Evolutionary conservation across 23 tunicate genomes (phyloP), one percentile per base, ranked within the genome.

Genomic region (Ciona savignyi): DNA sequence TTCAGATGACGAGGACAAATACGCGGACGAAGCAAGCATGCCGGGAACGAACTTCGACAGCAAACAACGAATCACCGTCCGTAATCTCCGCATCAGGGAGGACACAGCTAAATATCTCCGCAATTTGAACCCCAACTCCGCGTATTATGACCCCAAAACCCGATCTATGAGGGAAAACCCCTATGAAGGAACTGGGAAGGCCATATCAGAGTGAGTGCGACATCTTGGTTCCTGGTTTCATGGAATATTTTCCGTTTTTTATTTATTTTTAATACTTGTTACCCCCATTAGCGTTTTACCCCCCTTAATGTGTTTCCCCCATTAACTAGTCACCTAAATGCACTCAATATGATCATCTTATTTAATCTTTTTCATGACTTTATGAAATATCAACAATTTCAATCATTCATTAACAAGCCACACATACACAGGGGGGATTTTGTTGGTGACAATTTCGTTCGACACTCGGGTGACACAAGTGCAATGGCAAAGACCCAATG

Each of bases 21-120:
- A 93, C 68, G 98, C 93, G 4, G 98, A 93, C 31, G 85, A 79
- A 35, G 87, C 79, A 2, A 86, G 86, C 61, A 93, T 93, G 98
- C 98, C 93, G 15, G 89, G 89, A 3, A 84, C 86, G 48, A 86
- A 86, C 78, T 86, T 93, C 29, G 98, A 93, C 85, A 82, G 85
- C 70, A 86, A 86, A 65, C 80, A 83, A 1, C 84, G 93, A 9
- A 86, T 93, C 63, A 85, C 98, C 21, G 98, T 93, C 11, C 77
- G 98, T 28, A 93, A 93, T 51, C 68, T 93, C 73, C 74, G 98
- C 9, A 93, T 93, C 29, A 87, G 98, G 0, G 98, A 93, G 63
- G 98, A 93, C 69, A 93, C 98, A 24, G 98, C 98, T 0, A 93
- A 93, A 78, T 93, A 93, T 51, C 56, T 93, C 70, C 71, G 98